Evolutionary conservation across 2,888 invertebrate genomes (phyloP), one percentile per base, ranked within the genome.

Genomic region (Lamellibrachia columna): DNA sequence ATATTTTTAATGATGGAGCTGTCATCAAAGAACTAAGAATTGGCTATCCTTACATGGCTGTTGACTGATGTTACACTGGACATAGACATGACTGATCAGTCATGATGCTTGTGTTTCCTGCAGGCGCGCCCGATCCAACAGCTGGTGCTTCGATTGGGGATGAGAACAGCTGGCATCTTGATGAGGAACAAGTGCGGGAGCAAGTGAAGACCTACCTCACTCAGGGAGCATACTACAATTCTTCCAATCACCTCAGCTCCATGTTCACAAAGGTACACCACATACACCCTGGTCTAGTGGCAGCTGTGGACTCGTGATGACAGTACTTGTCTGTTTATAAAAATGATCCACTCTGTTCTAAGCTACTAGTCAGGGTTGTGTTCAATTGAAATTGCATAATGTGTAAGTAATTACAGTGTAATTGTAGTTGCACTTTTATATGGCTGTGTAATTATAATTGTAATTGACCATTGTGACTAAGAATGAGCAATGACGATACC

Each of bases 121-220:
- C 94, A 96, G 98, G 98, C 52, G 98, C 98, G 7, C 98, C 98
- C 0, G 98, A 98, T 96, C 98, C 98, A 0, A 98, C 98, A 0
- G 98, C 98, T 0, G 98, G 98, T 3, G 98, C 98, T 1, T 98
- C 98, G 93, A 98, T 98, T 0, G 98, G 98, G 95, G 98, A 98
- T 94, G 98, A 98, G 95, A 98, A 98, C 96, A 98, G 98, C 91
- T 98, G 98, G 98, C 98, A 98, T 96, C 97, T 98, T 95, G 98
- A 98, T 96, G 98, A 98, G 96, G 98, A 98, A 95, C 98, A 98
- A 97, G 98, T 98, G 94, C 98, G 98, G 97, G 98, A 98, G 97
- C 98, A 98, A 97, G 98, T 98, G 95, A 97, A 98, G 94, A 98
- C 98, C 94, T 98, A 98, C 96, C 97, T 98, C 95, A 97, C 98